These are phyloP conservation scores for Resseliella maxima DNA, from an alignment of 2,888 invertebrate genomes.

Conservation along the genomic window DNA sequence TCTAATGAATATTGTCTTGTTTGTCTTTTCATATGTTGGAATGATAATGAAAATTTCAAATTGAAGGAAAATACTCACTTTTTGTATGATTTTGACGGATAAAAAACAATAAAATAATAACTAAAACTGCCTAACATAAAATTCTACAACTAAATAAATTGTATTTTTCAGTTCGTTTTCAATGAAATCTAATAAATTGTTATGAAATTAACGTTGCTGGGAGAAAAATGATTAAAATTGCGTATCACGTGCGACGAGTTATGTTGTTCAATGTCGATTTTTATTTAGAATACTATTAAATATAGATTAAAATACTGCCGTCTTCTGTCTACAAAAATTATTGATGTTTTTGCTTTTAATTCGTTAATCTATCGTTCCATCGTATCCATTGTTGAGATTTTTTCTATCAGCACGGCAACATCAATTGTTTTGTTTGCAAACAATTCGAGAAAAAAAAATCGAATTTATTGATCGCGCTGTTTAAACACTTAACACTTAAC, in stretches of 20 bases:
- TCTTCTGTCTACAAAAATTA: not conserved
- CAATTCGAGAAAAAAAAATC: too few species aligned
- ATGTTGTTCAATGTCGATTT: not conserved
- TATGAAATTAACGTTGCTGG: too few species aligned
- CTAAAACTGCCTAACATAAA: too few species aligned
- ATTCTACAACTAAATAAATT: too few species aligned
- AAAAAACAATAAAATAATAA: too few species aligned
- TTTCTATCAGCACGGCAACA: not conserved
- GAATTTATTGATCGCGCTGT: not conserved
- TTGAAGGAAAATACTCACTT: too few species aligned
- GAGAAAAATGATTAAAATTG: not conserved
- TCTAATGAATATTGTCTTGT: too few species aligned
- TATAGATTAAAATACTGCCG: not conserved
- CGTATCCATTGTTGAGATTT: conserved; percentile 5
- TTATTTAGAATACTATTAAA: not conserved
- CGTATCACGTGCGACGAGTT: not conserved
- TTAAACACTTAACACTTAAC: not conserved
- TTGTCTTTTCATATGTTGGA: too few species aligned
- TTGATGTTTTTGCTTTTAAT: not conserved
- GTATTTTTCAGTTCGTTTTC: too few species aligned
- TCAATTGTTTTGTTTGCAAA: not conserved
- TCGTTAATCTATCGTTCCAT: not conserved
- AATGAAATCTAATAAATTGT: too few species aligned
- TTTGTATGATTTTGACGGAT: too few species aligned
- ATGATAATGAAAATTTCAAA: too few species aligned